phyloP scores from a whole-genome alignment of 1,140 invertebrate genomes.

The Hermetia illucens region DNA sequence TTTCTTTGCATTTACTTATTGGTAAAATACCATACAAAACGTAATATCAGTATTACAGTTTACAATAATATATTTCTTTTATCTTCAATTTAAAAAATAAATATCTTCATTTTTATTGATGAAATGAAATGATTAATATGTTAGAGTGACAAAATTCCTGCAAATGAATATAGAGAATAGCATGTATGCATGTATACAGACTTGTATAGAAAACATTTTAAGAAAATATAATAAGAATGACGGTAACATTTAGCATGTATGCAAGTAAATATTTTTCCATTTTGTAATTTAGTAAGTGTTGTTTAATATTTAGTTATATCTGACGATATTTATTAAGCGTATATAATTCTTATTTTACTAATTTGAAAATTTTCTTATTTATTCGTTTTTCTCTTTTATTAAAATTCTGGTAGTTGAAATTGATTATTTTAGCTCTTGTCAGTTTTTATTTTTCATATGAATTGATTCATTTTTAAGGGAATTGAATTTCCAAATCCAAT shows the following conservation, averaged over 20 bases:
- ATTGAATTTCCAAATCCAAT: neutral
- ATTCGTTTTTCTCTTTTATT: neutral
- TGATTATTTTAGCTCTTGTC: no score
- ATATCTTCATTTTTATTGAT: neutral
- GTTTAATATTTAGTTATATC: slow-evolving; percentile 1
- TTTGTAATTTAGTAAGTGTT: neutral
- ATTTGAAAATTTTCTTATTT: slow-evolving; percentile 1
- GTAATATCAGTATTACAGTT: slow-evolving; percentile 5
- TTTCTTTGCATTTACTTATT: neutral
- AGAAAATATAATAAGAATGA: neutral
- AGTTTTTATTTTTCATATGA: no score
- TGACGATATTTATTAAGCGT: slow-evolving; percentile 1
- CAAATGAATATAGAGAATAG: neutral
- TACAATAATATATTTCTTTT: slow-evolving; percentile 1
- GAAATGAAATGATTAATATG: neutral
- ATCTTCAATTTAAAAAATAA: neutral
- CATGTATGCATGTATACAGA: neutral
- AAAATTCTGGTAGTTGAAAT: neutral
- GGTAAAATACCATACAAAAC: slow-evolving; percentile 5
- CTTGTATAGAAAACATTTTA: neutral
- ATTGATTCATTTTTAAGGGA: no score
- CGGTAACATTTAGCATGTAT: neutral
- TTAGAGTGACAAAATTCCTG: neutral
- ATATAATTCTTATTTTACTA: neutral
- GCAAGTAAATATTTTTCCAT: neutral